These are phyloP conservation scores for Anguilla rostrata DNA, from an alignment of 2,113 vertebrate species.

Conservation along the genomic window DNA sequence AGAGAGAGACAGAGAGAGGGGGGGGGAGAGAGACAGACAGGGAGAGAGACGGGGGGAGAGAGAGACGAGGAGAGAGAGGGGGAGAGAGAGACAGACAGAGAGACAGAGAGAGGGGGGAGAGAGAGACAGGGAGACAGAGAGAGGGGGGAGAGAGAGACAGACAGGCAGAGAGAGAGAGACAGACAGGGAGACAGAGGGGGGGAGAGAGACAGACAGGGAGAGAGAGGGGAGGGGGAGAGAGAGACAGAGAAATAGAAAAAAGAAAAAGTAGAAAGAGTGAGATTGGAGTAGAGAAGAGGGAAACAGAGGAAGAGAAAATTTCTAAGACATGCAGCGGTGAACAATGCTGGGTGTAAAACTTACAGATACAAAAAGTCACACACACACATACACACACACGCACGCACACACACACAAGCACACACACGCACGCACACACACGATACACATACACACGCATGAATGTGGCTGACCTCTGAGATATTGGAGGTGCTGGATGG, in stretches of 20 bases:
- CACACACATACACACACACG: too few species aligned
- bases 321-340: not conserved
- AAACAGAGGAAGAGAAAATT: not conserved
- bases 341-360: not conserved
- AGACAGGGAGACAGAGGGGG: not conserved
- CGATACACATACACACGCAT: too few species aligned
- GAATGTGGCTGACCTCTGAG: slow-evolving; percentile 59
- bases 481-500: slow-evolving; percentile 67
- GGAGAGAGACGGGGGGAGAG: not conserved
- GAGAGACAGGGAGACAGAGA: too few species aligned
- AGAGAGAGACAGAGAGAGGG: not conserved
- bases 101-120: not conserved
- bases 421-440: not conserved
- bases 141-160: not conserved
- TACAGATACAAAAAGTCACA: too few species aligned
- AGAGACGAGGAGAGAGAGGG: not conserved
- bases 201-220: not conserved
- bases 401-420: too few species aligned
- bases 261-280: too few species aligned
- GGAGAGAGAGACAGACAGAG: too few species aligned
- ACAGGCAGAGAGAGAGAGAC: not conserved
- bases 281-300: not conserved
- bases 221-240: not conserved
- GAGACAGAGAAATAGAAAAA: not conserved
- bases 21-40: not conserved